Percentiles rank a stretch among this genome's conserved stretches.
These are phyloP conservation scores for Flexamia atlantica DNA, from an alignment of 2,888 invertebrate genomes.

Conservation along the genomic window DNA sequence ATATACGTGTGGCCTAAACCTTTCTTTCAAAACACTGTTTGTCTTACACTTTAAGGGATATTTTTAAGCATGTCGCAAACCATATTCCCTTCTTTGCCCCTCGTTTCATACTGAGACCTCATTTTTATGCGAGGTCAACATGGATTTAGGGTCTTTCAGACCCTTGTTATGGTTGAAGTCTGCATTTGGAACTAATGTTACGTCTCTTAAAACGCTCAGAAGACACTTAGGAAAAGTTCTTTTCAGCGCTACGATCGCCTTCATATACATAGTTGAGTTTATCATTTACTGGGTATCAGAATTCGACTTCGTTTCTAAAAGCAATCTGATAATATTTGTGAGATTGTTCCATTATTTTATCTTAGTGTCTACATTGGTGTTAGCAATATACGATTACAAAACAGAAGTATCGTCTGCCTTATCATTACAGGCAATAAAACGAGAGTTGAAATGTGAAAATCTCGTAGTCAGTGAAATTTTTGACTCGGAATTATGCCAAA, in stretches of 20 bases:
- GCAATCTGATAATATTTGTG: too few relatives aligned
- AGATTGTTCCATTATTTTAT: not conserved
- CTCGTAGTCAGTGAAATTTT: not conserved
- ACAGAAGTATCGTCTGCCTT: not conserved
- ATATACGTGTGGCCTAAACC: too few relatives aligned
- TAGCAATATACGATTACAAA: not conserved
- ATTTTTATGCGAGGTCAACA: too few relatives aligned
- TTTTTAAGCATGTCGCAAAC: too few relatives aligned
- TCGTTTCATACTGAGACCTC: too few relatives aligned
- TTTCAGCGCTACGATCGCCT: not conserved
- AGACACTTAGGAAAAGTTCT: not conserved
- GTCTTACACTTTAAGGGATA: too few relatives aligned
- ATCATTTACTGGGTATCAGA: too few relatives aligned
- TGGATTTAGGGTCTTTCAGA: not conserved
- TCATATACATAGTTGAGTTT: not conserved
- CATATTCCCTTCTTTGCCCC: too few relatives aligned
- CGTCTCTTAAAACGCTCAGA: not conserved
- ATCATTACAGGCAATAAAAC: not conserved
- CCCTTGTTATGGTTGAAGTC: not conserved
- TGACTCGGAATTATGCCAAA: not conserved
- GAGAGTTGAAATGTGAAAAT: not conserved
- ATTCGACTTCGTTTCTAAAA: too few relatives aligned
- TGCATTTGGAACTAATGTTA: not conserved
- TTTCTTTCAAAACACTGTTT: too few relatives aligned
- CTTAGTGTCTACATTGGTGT: not conserved